Base-by-base conservation (phyloP, 2,113 vertebrate species). In the Elachura formosa region DNA sequence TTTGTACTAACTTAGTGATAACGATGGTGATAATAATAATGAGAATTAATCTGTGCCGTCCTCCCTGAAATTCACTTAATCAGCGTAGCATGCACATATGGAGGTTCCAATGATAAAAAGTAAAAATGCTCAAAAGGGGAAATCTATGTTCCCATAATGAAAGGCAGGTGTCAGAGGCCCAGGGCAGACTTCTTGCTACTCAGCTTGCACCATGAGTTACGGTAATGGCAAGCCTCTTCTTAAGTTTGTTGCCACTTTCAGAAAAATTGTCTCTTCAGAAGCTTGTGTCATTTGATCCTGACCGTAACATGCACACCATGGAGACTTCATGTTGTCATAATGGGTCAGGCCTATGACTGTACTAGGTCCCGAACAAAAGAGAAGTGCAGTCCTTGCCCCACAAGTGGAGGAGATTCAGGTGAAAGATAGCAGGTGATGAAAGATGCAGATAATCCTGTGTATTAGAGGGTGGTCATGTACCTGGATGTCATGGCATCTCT, bases 401-500 rank as follows among this genome's bases (percentile, higher is more conserved):
- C 6, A 9, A 36, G 12, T 13, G 43, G 58, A 76, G 36, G n/a
- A 45, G 18, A 26, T 89, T 84, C 14, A 52, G 20, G 31, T 58
- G 36, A 28, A 69, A 63, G 55, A 48, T 10, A 68, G 54, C 40
- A 71, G 46, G 11, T 24, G 26, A 19, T 68, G 59, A 38, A 29
- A 64, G 22, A 40, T 5, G 2, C 12, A 14, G n/a, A 10, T 54
- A 59, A 81, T 43, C 5, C 10, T 14, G 5, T 33, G 24, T 19
- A 2, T 49, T n/a, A 55, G 23, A 31, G 25, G 6, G 1, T 40
- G 11, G 20, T 22, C 22, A 16, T 0, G 0, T 51, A n/a, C 24
- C 13, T 84, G 29, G 11, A 9, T 80, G 28, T 40, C 5, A 2
- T n/a, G 61, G 14, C 6, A 2, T 41, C 52, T 81, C 48, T 52